phyloP scores from a whole-genome alignment of 1,140 invertebrate species.

The Drosophila melanogaster region Release_6_plus_ISO1_MT NT_033777.3:10628501-10629000 shows the following conservation, averaged over 20 bases:
- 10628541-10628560: not conserved
- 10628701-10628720: conserved; percentile 3
- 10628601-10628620: conserved; percentile 51
- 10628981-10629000: too few species aligned
- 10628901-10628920: not conserved
- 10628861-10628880: conserved; percentile 13
- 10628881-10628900: not conserved
- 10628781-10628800: conserved; percentile 42
- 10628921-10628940: not conserved
- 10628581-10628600: conserved; percentile 5
- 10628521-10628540: not conserved
- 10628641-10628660: conserved; percentile 82
- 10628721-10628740: conserved; percentile 66
- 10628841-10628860: conserved; percentile 11
- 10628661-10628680: conserved; percentile 79
- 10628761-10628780: conserved; percentile 65
- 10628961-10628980: too few species aligned
- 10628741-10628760: conserved; percentile 80
- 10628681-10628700: conserved; percentile 54
- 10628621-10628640: conserved; percentile 81
- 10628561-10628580: not conserved
- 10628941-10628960: not conserved
- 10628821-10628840: not conserved
- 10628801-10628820: conserved; percentile 15
- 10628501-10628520: too few species aligned